Evolutionary conservation across 2,797 vertebrate species (phyloP), one percentile per base, ranked within the genome.

Genomic region (Phalanger gymnotis): DNA sequence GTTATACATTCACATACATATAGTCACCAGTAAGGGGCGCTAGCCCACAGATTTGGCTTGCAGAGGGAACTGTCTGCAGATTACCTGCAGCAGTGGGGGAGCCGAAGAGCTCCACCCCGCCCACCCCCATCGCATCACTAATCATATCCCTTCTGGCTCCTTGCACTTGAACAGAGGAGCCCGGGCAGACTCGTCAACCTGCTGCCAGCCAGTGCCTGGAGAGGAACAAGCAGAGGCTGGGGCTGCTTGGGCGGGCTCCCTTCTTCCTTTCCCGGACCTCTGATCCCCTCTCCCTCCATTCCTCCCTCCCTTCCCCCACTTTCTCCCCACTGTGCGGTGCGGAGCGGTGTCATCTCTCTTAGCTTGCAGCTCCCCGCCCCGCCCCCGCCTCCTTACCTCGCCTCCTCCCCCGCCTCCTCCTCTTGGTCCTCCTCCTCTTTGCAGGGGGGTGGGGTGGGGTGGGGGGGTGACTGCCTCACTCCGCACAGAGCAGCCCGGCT

Each of bases 21-120:
- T 53, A 19, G 92, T 94, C 3, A 73, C 98, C 98, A 90, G 98
- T 92, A 96, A 95, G 98, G 89, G 98, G 98, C 98, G 98, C 98
- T 98, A 98, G 96, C 97, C 92, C 94, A 94, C 95, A 96, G 96
- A 12, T 55, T 90, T 22, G 96, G 96, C 12, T 92, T 66, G 96
- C 95, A 54, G 27, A 55, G 94, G 96, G 91, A 94, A 97, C 94
- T 54, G 97, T 98, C 96, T 98, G 98, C 98, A 94, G 98, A 98
- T 97, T 96, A 98, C 98, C 98, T 98, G 98, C 98, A 94, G 98
- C 98, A 40, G 95, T 30, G 96, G 94, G 97, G 31, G 94, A 94
- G 95, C 90, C 40, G 95, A 53, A 94, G 97, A 97, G 98, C 98
- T 98, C 98, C 98, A 96, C 98, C 98, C 95, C 96, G 34, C 92